phyloP scores from a whole-genome alignment of 2,113 vertebrate species.

The Nycticorax nycticorax region DNA sequence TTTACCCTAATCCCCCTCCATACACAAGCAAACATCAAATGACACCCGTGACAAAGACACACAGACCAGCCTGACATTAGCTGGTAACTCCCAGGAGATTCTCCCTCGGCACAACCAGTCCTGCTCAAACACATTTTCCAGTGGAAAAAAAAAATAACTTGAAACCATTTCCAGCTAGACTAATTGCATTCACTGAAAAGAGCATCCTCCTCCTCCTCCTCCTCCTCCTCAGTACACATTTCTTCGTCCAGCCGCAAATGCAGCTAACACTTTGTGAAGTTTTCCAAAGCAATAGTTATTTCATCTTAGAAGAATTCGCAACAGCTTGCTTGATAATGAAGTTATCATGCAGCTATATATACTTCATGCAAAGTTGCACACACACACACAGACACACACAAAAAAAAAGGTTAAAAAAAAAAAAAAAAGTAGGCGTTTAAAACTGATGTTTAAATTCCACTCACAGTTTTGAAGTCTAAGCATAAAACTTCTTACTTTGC shows the following conservation, averaged over 20 bases:
- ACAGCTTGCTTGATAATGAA: constrained; percentile 8
- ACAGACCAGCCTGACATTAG: constrained; percentile 22
- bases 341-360: constrained; percentile 1
- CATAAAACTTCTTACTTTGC: constrained; percentile 62
- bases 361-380: constrained; percentile 43
- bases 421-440: not conserved
- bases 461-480: constrained; percentile 63
- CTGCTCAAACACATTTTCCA: constrained; percentile 20
- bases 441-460: constrained; percentile 52
- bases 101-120: not conserved
- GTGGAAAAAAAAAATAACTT: constrained; percentile 29
- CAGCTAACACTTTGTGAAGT: not conserved
- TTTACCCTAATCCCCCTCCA: not conserved
- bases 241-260: not conserved
- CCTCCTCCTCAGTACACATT: not conserved
- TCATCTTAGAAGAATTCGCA: not conserved
- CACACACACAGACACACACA: not conserved
- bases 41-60: not conserved
- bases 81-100: not conserved
- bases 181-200: constrained; percentile 21
- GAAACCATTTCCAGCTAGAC: not conserved
- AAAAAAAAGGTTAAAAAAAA: not conserved
- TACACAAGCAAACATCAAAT: not conserved
- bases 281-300: constrained; percentile 25
- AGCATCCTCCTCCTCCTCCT: not conserved